Percentiles rank a stretch among this genome's conserved stretches.
Evolutionary conservation across 2,797 vertebrate species (phyloP).

Genomic region (Leucoraja ocellata): DNA sequence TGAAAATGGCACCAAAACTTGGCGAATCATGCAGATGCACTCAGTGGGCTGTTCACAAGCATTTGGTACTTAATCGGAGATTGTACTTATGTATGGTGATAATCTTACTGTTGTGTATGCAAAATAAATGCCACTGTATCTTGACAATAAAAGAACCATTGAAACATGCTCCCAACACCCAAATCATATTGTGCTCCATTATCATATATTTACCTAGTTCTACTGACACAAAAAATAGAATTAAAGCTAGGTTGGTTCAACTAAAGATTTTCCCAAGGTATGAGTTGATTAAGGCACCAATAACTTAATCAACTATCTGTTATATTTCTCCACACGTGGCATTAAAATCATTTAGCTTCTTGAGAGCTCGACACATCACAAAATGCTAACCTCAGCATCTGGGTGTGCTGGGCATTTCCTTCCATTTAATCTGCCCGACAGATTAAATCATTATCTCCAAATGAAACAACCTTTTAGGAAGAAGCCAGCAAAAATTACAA

Average conservation of each 20-base stretch:
- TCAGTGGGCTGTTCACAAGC: too few relatives aligned
- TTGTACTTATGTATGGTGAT: too few relatives aligned
- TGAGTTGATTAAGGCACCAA: background rate
- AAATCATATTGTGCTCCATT: background rate
- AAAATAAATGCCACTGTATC: too few relatives aligned
- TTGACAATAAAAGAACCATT: too few relatives aligned
- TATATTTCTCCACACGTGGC: background rate
- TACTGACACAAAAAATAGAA: background rate
- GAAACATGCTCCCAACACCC: background rate
- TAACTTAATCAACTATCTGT: background rate
- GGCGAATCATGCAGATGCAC: too few relatives aligned
- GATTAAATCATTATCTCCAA: background rate
- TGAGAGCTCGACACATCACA: background rate
- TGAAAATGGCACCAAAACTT: too few relatives aligned
- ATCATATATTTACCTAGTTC: background rate
- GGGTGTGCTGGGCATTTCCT: background rate
- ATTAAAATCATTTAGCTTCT: background rate
- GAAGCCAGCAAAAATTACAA: background rate
- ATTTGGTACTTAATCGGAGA: too few relatives aligned
- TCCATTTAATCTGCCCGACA: background rate
- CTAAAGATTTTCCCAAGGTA: background rate
- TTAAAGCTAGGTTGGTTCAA: background rate
- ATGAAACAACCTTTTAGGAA: background rate
- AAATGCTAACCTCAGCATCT: background rate
- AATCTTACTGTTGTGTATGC: too few relatives aligned